A percentile compares a stretch with the other conserved stretches of the same genome.
These are phyloP conservation scores for Plecturocebus donacophilus DNA, from an alignment of 2,113 vertebrate species.

Conservation along the genomic window DNA sequence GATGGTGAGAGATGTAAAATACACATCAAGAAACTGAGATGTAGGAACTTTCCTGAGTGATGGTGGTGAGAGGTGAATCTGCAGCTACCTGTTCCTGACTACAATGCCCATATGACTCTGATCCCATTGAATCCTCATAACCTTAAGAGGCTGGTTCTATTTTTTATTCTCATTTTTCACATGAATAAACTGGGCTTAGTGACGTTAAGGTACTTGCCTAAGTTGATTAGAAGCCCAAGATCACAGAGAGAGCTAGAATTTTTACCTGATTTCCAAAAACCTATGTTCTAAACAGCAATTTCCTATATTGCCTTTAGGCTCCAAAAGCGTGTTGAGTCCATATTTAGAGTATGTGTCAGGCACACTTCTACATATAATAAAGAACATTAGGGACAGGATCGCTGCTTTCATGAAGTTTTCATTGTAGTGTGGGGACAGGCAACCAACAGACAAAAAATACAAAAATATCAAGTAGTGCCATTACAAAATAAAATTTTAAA, in stretches of 20 bases:
- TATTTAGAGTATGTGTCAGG: not conserved
- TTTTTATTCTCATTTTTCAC: not conserved
- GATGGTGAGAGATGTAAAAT: not conserved
- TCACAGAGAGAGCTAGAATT: conserved; percentile 8
- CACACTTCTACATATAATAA: not conserved
- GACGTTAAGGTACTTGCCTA: not conserved
- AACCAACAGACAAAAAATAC: conserved; percentile 20
- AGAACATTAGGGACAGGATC: not conserved
- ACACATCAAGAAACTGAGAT: not conserved
- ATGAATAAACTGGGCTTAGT: not conserved
- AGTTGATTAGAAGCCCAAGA: not conserved
- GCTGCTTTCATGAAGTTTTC: not conserved
- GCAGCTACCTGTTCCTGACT: not conserved
- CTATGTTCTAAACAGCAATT: not conserved
- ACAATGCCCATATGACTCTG: not conserved
- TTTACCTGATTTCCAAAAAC: conserved; percentile 47
- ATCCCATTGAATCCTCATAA: not conserved
- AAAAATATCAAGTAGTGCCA: not conserved
- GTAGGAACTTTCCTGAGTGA: not conserved
- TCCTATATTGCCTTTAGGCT: not conserved
- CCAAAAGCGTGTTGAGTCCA: not conserved
- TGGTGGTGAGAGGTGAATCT: not conserved
- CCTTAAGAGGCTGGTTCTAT: not conserved
- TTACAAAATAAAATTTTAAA: conserved; percentile 32
- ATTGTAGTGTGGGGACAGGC: not conserved